phyloP scores from a whole-genome alignment of 2,113 vertebrate species.

The Microtus oregoni region DNA sequence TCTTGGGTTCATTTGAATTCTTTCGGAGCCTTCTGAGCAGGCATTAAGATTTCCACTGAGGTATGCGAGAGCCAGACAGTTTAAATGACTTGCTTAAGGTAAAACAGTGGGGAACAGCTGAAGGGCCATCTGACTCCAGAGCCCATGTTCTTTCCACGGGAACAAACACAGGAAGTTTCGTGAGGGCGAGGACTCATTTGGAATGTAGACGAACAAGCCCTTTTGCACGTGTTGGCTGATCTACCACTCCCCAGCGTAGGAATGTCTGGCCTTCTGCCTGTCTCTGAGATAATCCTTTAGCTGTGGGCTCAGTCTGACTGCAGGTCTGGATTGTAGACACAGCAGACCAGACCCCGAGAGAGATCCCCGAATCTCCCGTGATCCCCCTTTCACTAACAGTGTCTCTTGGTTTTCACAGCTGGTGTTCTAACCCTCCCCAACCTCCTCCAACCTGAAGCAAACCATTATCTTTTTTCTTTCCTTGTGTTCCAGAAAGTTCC shows the following conservation, averaged over 20 bases:
- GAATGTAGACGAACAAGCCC: conserved; percentile 35
- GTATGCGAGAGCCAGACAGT: conserved; percentile 25
- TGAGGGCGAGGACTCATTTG: background rate
- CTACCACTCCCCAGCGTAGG: background rate
- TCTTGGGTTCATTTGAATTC: conserved; percentile 18
- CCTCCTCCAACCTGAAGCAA: conserved; percentile 12
- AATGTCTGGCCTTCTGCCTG: conserved; percentile 18
- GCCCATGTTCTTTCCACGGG: background rate
- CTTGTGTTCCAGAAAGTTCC: conserved; percentile 36
- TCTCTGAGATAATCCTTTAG: conserved; percentile 23
- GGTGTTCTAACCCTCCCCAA: background rate
- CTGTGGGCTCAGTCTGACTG: background rate
- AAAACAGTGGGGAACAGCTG: conserved; percentile 8
- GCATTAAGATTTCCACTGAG: conserved; percentile 3
- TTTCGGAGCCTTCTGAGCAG: background rate
- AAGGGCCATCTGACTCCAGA: background rate
- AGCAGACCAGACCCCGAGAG: background rate
- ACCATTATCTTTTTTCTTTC: conserved; percentile 30
- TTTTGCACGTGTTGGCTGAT: background rate
- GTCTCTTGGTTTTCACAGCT: background rate
- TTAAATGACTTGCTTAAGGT: conserved; percentile 31
- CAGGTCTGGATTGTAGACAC: background rate
- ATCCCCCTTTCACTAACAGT: background rate
- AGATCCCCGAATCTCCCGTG: background rate
- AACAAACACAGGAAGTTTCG: conserved; percentile 45